A percentile compares a stretch with the other conserved stretches of the same genome.
These are phyloP conservation scores for Nansenia antarctica DNA, from an alignment of 2,113 vertebrate genomes.

Conservation along the genomic window DNA sequence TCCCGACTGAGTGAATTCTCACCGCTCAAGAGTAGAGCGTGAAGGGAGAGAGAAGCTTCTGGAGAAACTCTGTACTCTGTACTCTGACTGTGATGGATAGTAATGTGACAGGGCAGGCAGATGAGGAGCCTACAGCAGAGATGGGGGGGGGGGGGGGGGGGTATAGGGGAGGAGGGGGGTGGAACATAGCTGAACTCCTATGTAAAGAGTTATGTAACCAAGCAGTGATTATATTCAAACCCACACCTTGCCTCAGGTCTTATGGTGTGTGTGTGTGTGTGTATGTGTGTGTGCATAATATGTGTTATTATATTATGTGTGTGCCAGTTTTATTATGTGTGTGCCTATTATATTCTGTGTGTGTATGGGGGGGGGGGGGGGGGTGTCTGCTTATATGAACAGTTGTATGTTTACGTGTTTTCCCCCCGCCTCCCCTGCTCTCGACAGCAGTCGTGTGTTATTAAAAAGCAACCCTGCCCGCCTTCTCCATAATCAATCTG, in stretches of 20 bases:
- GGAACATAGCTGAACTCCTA: not conserved
- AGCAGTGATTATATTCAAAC: constrained; percentile 16
- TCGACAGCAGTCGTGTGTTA: not conserved
- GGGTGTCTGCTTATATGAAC: constrained; percentile 12
- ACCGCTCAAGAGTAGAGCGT: too few species aligned
- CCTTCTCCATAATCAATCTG: constrained; percentile 27
- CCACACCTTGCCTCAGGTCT: not conserved
- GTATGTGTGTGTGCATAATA: too few species aligned
- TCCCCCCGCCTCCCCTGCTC: not conserved
- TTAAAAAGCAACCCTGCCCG: constrained; percentile 1
- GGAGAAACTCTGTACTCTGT: too few species aligned
- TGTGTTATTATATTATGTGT: too few species aligned
- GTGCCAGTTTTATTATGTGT: too few species aligned
- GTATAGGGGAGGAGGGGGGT: too few species aligned
- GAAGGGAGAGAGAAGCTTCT: too few species aligned
- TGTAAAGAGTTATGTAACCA: constrained; percentile 7
- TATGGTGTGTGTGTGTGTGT: too few species aligned
- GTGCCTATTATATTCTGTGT: too few species aligned
- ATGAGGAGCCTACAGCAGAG: constrained; percentile 1
- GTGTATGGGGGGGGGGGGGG: too few species aligned
- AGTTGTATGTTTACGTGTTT: not conserved
- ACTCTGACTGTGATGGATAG: constrained; percentile 21
- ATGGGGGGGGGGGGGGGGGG: not conserved
- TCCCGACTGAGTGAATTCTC: too few species aligned
- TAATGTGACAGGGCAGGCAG: too few species aligned